These are phyloP conservation scores for Melanocharis versteri DNA, from an alignment of 2,113 vertebrate genomes.

Conservation along the genomic window DNA sequence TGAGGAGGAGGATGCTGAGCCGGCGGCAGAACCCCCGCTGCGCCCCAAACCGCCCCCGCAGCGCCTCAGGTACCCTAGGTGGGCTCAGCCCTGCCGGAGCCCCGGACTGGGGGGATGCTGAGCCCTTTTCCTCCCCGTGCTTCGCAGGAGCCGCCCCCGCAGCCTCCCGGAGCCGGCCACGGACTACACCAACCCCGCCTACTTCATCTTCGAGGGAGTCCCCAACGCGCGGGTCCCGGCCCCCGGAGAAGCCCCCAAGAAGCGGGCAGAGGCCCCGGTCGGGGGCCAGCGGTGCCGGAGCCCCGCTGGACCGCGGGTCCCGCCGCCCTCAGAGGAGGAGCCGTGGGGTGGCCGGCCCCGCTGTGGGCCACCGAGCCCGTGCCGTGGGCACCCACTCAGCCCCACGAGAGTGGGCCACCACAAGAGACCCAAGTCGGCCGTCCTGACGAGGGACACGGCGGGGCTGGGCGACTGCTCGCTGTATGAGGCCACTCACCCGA, in stretches of 20 bases:
- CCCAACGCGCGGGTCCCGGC: conserved; percentile 28
- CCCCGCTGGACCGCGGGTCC: background rate
- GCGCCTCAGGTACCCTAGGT: background rate
- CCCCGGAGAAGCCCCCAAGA: background rate
- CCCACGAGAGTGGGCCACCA: background rate
- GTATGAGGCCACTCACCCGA: conserved; percentile 75
- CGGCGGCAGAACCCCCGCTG: fast-evolving
- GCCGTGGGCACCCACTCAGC: background rate
- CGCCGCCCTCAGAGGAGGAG: background rate
- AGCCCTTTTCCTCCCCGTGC: background rate
- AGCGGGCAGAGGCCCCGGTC: background rate
- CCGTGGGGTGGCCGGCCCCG: background rate
- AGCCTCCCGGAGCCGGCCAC: conserved; percentile 59
- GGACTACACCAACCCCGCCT: conserved; percentile 86
- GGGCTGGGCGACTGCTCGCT: conserved; percentile 76
- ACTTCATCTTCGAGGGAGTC: conserved; percentile 85
- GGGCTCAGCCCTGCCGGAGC: background rate
- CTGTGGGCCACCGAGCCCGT: fast-evolving
- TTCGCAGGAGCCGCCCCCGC: conserved; percentile 60
- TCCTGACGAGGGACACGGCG: background rate
- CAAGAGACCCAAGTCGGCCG: background rate
- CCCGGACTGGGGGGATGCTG: background rate
- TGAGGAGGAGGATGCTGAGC: conserved; percentile 65
- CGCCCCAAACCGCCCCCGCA: background rate
- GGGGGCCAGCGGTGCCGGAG: background rate